Conservation (phyloP, 2,797 vertebrate genomes). For the Enteromius treurensis region DNA sequence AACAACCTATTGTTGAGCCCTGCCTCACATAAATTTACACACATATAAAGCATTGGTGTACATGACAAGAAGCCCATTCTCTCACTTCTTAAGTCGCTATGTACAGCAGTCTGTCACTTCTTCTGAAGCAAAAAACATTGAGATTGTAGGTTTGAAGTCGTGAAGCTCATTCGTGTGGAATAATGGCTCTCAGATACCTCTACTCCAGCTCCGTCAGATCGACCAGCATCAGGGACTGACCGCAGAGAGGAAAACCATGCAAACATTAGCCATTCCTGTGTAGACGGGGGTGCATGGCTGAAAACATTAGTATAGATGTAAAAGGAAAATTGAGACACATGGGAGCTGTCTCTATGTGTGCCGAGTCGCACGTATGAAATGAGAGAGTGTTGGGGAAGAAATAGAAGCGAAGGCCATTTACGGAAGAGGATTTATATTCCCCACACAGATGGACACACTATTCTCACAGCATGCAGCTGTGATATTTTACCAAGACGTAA, state of each 20-base stretch:
- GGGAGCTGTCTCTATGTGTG: slow-evolving; percentile 16
- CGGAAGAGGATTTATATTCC: slow-evolving; percentile 39
- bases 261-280: slow-evolving; percentile 39
- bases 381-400: slow-evolving; percentile 8
- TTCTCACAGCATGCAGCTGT: neutral
- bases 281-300: slow-evolving; percentile 23
- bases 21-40: slow-evolving; percentile 9
- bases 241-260: slow-evolving; percentile 30
- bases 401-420: slow-evolving; percentile 3
- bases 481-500: slow-evolving; percentile 23
- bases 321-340: slow-evolving; percentile 39
- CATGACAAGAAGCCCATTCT: slow-evolving; percentile 7
- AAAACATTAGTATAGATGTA: slow-evolving; percentile 42
- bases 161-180: slow-evolving; percentile 43
- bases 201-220: slow-evolving; percentile 18
- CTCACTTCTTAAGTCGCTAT: slow-evolving; percentile 8
- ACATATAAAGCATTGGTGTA: neutral
- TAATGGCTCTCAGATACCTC: slow-evolving; percentile 40
- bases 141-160: slow-evolving; percentile 38
- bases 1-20: neutral
- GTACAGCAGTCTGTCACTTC: slow-evolving; percentile 26
- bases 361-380: neutral
- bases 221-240: slow-evolving; percentile 31
- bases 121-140: slow-evolving; percentile 37
- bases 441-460: neutral